These are phyloP conservation scores for Silurus lanzhouensis DNA, from an alignment of 2,797 vertebrate genomes.

Conservation along the genomic window DNA sequence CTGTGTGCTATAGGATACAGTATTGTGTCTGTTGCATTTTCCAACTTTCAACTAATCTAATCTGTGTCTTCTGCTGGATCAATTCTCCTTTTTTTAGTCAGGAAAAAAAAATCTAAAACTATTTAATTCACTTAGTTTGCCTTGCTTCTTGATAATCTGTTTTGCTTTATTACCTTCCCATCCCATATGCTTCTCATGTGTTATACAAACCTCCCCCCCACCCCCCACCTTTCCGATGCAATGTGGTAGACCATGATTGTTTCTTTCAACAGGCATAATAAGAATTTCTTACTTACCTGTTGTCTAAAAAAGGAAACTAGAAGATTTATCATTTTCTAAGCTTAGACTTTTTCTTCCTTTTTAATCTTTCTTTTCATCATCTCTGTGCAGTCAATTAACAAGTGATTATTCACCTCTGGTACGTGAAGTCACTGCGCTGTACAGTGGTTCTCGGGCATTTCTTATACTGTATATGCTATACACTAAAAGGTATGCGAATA, in stretches of 20 bases:
- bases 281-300: background rate
- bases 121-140: slow-evolving; percentile 36
- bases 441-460: background rate
- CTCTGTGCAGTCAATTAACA: background rate
- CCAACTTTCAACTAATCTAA: background rate
- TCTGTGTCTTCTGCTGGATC: slow-evolving; percentile 1
- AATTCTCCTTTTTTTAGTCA: background rate
- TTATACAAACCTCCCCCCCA: background rate
- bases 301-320: background rate
- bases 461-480: background rate
- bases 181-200: background rate
- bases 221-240: background rate
- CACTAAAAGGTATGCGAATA: background rate
- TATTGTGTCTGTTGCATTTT: background rate
- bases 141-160: slow-evolving; percentile 1
- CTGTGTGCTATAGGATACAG: background rate
- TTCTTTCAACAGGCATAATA: background rate
- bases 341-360: background rate
- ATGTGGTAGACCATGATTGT: background rate
- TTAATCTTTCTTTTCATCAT: background rate
- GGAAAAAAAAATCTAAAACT: background rate
- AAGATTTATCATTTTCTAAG: background rate
- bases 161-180: background rate
- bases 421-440: background rate
- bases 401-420: background rate